A percentile compares a stretch with the other conserved stretches of the same genome.
Conservation (phyloP, 2,888 invertebrate species). For the Elegia similella region DNA sequence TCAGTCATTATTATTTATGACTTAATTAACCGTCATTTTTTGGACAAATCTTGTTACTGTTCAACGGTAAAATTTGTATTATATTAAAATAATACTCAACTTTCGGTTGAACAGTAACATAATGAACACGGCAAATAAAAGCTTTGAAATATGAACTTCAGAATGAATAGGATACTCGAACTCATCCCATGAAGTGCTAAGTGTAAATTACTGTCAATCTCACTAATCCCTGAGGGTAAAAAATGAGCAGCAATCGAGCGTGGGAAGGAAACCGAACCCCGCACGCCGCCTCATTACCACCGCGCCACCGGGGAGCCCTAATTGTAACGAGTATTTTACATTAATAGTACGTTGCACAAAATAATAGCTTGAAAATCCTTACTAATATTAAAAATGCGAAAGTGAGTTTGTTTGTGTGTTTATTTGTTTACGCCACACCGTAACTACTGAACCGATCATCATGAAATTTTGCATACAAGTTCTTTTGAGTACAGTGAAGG, state of each 20-base stretch:
- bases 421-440: too few species aligned
- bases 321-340: background rate
- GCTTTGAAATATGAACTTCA: background rate
- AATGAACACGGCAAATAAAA: background rate
- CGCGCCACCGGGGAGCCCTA: conserved; percentile 30
- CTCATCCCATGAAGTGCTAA: conserved; percentile 25
- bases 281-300: conserved; percentile 41
- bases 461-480: too few species aligned
- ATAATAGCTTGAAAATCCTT: background rate
- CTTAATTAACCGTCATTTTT: too few species aligned
- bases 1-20: too few species aligned
- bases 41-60: too few species aligned
- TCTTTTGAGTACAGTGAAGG: too few species aligned
- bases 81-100: background rate
- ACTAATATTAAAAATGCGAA: too few species aligned
- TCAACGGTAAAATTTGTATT: too few species aligned
- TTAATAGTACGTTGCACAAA: background rate
- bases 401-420: too few species aligned
- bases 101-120: background rate
- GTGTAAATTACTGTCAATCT: conserved; percentile 44
- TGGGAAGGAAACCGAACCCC: conserved; percentile 52
- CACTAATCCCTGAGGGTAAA: conserved; percentile 27
- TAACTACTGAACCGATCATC: too few species aligned
- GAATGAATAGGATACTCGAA: conserved; percentile 6
- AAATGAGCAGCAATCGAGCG: conserved; percentile 49